phyloP scores from a whole-genome alignment of 2,797 vertebrate genomes.

The Enteromius viviparus region DNA sequence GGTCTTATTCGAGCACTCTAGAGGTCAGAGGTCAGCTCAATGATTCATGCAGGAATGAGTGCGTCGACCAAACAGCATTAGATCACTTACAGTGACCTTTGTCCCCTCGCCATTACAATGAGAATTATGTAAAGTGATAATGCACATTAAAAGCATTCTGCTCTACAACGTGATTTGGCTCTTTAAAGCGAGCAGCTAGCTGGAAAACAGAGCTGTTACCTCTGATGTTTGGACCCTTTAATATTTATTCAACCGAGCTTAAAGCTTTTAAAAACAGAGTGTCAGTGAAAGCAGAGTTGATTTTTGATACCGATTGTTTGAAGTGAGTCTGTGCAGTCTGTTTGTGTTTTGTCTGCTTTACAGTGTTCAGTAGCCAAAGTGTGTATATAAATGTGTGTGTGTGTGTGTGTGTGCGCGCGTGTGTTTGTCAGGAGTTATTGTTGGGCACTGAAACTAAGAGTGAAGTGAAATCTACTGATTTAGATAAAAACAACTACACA shows the following conservation, averaged over 20 bases:
- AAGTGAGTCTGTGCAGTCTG: neutral
- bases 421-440: neutral
- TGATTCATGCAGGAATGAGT: slow-evolving; percentile 39
- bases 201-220: slow-evolving; percentile 23
- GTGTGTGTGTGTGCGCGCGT: no score
- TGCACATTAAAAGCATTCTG: slow-evolving; percentile 46
- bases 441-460: neutral
- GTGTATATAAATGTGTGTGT: neutral
- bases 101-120: slow-evolving; percentile 36
- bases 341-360: neutral
- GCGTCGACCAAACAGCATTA: slow-evolving; percentile 32
- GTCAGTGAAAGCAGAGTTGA: slow-evolving; percentile 25
- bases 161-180: neutral
- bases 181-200: slow-evolving; percentile 22
- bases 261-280: slow-evolving; percentile 28
- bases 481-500: neutral
- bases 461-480: neutral
- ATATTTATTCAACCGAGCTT: slow-evolving; percentile 5
- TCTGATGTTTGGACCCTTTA: slow-evolving; percentile 15
- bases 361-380: neutral
- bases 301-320: neutral
- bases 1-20: slow-evolving; percentile 50
- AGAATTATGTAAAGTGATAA: slow-evolving; percentile 55
- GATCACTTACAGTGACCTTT: slow-evolving; percentile 44
- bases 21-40: slow-evolving; percentile 33